Base-by-base conservation (phyloP, 2,113 vertebrate species). In the Narcine bancroftii region DNA sequence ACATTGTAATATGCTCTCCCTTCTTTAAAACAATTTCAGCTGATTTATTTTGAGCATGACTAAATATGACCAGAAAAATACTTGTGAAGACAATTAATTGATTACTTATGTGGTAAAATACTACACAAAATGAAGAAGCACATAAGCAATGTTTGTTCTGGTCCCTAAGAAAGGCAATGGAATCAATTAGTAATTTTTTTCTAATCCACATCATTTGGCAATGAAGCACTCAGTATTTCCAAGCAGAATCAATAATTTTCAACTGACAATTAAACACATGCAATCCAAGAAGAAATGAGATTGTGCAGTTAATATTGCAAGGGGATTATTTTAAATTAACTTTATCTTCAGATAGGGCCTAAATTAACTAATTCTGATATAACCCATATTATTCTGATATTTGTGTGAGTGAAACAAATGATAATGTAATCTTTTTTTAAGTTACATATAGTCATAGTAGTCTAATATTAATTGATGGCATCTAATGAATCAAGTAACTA, bases 391-490 rank as follows among this genome's bases (percentile, higher is more conserved):
- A 63, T 60, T 87, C 53, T 60, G 53, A 63, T 87, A 87, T 63
- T 87, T 36, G n/a, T 87, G 81, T 17, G 53, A 60, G 13, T 36
- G 53, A 87, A 39, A 21, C 81, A 87, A 33, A 36, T 60, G 81
- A 63, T 13, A 87, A 39, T 7, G 2, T 87, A 36, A 87, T 87
- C 53, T 4, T 60, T 19, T 87, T 87, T 6, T 17, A 15, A 63
- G n/a, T 60, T 63, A 63, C n/a, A 87, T 36, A 60, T 87, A 87
- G 33, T 60, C 60, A 87, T 36, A 87, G 53, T 53, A 60, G 53
- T n/a, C 33, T 60, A 87, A 87, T 60, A 87, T 63, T 87, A 87
- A 87, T 87, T 60, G 81, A 60, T 60, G 81, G 33, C 53, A 63
- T 60, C 60, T 87, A 33, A 87, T 56, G 53, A 39, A 63, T 87